A percentile compares a stretch with the other conserved stretches of the same genome.
phyloP scores from a whole-genome alignment of 1,140 invertebrate species.

The Sarcophaga peregrina region DNA sequence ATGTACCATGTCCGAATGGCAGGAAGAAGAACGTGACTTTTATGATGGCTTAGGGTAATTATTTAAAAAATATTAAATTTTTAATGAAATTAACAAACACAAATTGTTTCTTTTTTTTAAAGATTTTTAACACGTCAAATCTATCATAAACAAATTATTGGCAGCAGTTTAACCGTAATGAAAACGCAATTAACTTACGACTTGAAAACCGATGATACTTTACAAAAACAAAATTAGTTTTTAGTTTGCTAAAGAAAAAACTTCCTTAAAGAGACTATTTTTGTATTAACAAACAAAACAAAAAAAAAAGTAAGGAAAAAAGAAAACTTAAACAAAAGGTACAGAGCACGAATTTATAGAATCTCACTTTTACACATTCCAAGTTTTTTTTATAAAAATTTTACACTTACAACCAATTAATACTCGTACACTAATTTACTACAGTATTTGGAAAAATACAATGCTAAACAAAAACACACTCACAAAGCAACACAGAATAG shows the following conservation, averaged over 20 bases:
- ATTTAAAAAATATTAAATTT: neutral
- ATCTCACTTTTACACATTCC: slow-evolving; percentile 28
- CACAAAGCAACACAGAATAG: neutral
- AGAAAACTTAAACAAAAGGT: neutral
- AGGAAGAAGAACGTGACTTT: slow-evolving; percentile 60
- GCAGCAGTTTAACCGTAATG: slow-evolving; percentile 60
- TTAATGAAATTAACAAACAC: neutral
- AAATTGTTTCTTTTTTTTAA: slow-evolving; percentile 29
- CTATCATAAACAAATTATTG: slow-evolving; percentile 64
- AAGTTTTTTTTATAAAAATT: slow-evolving; percentile 1
- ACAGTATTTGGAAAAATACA: neutral
- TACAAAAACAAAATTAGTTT: slow-evolving; percentile 57
- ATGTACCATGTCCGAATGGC: slow-evolving; percentile 63
- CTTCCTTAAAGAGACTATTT: too few relatives aligned
- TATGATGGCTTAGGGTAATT: slow-evolving; percentile 54
- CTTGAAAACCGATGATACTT: slow-evolving; percentile 50
- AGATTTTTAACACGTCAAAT: slow-evolving; percentile 62
- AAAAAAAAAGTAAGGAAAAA: too few relatives aligned
- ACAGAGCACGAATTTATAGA: slow-evolving; percentile 29
- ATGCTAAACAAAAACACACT: neutral
- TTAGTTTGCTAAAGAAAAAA: neutral
- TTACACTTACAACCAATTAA: neutral
- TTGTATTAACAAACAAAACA: too few relatives aligned
- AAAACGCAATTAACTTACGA: slow-evolving; percentile 60
- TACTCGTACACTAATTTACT: neutral